Conservation (phyloP, 2,888 invertebrate genomes). For the Phanerotoma sp. region DNA sequence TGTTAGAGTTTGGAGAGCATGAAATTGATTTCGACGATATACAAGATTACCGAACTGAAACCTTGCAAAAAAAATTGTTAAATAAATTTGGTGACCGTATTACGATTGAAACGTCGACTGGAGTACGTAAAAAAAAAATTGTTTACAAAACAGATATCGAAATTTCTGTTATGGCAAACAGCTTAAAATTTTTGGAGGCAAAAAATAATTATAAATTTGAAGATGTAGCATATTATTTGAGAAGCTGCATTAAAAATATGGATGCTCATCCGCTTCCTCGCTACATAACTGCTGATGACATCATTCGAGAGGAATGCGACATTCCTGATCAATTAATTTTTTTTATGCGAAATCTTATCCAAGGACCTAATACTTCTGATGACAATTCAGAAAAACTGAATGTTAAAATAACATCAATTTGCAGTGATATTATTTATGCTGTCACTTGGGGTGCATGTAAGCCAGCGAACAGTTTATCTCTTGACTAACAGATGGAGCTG, state of each 20-base stretch:
- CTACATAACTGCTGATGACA: constrained; percentile 32
- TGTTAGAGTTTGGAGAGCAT: constrained; percentile 38
- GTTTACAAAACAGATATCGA: constrained; percentile 39
- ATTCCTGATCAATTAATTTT: constrained; percentile 32
- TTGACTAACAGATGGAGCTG: too few species aligned
- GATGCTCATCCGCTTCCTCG: constrained; percentile 31
- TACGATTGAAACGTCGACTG: constrained; percentile 35
- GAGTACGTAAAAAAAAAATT: constrained; percentile 33
- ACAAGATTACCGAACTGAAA: constrained; percentile 38
- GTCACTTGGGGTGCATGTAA: background rate
- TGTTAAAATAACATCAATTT: constrained; percentile 1
- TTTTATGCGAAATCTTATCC: constrained; percentile 34
- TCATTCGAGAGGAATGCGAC: constrained; percentile 24
- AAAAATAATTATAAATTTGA: constrained; percentile 31
- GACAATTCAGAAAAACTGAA: constrained; percentile 28
- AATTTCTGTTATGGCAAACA: constrained; percentile 36
- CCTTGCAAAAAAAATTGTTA: constrained; percentile 36
- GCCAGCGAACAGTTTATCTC: background rate
- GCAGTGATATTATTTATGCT: constrained; percentile 9
- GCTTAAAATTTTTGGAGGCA: constrained; percentile 33
- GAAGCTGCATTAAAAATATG: constrained; percentile 40
- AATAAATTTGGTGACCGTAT: constrained; percentile 38
- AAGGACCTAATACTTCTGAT: constrained; percentile 30
- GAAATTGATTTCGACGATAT: constrained; percentile 35
- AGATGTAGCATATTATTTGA: constrained; percentile 39